Conservation (phyloP, 2,113 vertebrate species). For the Hoplias malabaricus region DNA sequence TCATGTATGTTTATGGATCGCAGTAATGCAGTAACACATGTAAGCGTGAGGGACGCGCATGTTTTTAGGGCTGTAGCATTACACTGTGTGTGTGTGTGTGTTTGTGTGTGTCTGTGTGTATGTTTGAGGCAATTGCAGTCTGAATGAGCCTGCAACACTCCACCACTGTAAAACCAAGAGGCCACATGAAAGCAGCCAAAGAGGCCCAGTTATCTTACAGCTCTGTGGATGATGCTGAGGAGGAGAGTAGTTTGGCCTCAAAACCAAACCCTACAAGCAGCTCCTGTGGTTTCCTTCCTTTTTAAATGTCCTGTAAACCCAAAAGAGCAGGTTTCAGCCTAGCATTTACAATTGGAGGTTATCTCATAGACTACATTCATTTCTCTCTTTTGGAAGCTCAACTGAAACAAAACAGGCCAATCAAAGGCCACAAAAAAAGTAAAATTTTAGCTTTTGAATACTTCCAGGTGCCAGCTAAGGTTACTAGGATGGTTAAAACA, state of each 20-base stretch:
- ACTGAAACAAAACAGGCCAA: conserved; percentile 11
- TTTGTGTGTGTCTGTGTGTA: conserved; percentile 11
- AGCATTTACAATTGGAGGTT: conserved; percentile 12
- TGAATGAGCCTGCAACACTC: neutral
- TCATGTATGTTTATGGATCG: conserved; percentile 23
- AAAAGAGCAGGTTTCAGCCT: conserved; percentile 10
- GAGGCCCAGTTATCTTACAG: conserved; percentile 1
- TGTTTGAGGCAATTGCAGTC: neutral
- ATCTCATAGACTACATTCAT: conserved; percentile 4
- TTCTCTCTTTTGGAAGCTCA: neutral
- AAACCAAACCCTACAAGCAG: neutral
- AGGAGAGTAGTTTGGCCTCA: neutral
- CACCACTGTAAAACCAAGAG: neutral
- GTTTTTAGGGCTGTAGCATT: neutral
- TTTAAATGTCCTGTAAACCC: conserved; percentile 34
- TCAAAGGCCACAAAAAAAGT: neutral
- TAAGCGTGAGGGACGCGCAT: neutral
- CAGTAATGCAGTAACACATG: neutral
- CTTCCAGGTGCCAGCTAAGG: no score
- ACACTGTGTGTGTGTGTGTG: neutral
- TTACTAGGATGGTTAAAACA: no score
- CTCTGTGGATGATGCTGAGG: neutral
- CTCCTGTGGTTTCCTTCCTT: conserved; percentile 26
- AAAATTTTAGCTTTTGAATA: no score
- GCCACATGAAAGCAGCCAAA: conserved; percentile 25